Evolutionary conservation across 2,797 vertebrate genomes (phyloP).

Genomic region (Melanotaenia trifasciata): DNA sequence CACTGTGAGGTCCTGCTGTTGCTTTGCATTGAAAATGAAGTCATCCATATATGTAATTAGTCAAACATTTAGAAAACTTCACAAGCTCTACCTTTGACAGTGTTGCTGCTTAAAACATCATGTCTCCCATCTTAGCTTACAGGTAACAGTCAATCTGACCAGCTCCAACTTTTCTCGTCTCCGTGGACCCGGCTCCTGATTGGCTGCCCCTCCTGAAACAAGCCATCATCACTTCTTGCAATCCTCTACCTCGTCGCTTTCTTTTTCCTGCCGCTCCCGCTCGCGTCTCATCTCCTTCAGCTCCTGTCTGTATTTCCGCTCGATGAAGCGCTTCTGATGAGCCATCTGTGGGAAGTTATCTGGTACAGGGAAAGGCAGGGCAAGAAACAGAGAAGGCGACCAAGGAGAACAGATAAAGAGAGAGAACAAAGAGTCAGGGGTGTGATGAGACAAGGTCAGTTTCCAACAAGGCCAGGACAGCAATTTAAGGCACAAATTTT

Average conservation of each 20-base stretch:
- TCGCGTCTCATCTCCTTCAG: slow-evolving; percentile 99
- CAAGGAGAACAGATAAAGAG: slow-evolving; percentile 61
- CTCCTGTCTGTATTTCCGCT: slow-evolving; percentile 98
- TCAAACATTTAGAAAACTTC: slow-evolving; percentile 19
- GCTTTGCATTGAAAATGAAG: slow-evolving; percentile 10
- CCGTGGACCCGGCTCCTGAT: slow-evolving; percentile 14
- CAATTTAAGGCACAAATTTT: slow-evolving; percentile 39
- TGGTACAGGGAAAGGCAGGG: slow-evolving; percentile 71
- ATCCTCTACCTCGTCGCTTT: slow-evolving; percentile 89
- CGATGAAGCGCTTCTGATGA: slow-evolving; percentile 99
- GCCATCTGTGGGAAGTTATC: slow-evolving; percentile 99
- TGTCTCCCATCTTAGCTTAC: background rate
- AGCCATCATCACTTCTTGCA: slow-evolving; percentile 85
- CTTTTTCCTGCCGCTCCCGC: slow-evolving; percentile 93
- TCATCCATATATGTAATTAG: background rate
- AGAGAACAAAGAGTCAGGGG: slow-evolving; percentile 43
- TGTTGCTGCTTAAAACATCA: slow-evolving; percentile 29
- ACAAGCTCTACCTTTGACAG: slow-evolving; percentile 17
- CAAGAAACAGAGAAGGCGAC: slow-evolving; percentile 46
- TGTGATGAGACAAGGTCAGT: slow-evolving; percentile 60
- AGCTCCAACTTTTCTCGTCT: background rate
- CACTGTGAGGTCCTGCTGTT: background rate
- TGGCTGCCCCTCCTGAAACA: background rate
- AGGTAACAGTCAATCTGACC: background rate
- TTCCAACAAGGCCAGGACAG: slow-evolving; percentile 38